Percentiles rank a stretch among this genome's conserved stretches.
phyloP scores from a whole-genome alignment of 2,113 vertebrate species.

The Tinamus guttatus region DNA sequence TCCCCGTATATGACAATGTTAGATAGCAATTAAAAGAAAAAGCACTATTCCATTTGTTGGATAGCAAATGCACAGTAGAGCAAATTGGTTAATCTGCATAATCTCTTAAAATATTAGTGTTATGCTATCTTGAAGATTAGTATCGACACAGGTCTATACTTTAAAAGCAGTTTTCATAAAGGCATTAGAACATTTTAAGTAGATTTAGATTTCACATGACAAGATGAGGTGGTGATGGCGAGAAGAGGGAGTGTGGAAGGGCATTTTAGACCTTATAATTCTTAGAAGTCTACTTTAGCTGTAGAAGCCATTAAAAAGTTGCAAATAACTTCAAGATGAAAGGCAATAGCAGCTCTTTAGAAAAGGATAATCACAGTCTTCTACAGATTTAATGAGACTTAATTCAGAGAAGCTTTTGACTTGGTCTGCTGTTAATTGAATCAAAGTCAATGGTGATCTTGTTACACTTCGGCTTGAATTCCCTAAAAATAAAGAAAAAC shows the following conservation, averaged over 20 bases:
- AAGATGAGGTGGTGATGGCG: neutral
- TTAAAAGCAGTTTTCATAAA: constrained; percentile 27
- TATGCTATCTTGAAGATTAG: neutral
- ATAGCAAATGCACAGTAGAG: neutral
- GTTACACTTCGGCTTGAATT: constrained; percentile 85
- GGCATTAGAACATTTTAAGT: neutral
- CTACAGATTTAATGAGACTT: constrained; percentile 55
- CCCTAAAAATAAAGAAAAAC: constrained; percentile 74
- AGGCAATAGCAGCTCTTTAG: constrained; percentile 69
- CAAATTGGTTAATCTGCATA: neutral
- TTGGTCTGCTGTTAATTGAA: constrained; percentile 82
- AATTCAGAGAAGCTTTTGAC: constrained; percentile 76
- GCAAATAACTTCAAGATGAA: constrained; percentile 74
- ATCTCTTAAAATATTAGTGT: constrained; percentile 7
- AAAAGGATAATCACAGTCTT: constrained; percentile 67
- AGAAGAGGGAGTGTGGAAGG: neutral
- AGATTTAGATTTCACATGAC: constrained; percentile 37
- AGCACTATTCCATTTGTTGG: neutral
- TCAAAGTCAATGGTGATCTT: constrained; percentile 89
- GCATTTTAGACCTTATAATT: constrained; percentile 35
- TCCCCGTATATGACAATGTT: neutral
- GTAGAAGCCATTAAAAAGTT: constrained; percentile 66
- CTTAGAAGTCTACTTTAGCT: constrained; percentile 42
- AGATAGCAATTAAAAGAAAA: neutral
- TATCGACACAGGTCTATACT: neutral